These are phyloP conservation scores for Drosophila malerkotliana DNA, from an alignment of 1,140 invertebrate genomes.

Conservation along the genomic window DNA sequence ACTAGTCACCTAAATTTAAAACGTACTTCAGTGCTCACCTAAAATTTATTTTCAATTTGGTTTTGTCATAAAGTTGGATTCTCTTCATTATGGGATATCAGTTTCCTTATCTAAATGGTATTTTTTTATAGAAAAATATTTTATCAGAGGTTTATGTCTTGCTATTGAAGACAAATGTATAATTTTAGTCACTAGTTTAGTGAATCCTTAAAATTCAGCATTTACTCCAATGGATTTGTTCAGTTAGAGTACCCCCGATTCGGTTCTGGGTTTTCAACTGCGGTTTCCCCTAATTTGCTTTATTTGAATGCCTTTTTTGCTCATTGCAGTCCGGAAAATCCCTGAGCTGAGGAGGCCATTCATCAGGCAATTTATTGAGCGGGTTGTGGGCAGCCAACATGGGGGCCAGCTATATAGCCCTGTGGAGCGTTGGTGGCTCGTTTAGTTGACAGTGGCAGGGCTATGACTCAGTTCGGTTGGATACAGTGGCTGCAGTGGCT, in stretches of 20 bases:
- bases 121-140: too few species aligned
- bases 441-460: constrained; percentile 55
- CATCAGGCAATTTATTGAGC: constrained; percentile 48
- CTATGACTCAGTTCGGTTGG: constrained; percentile 51
- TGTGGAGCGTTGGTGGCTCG: constrained; percentile 15
- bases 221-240: neutral
- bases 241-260: constrained; percentile 5
- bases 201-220: too few species aligned
- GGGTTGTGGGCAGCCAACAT: constrained; percentile 17
- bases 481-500: constrained; percentile 36
- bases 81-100: neutral
- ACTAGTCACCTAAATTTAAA: constrained; percentile 18
- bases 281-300: constrained; percentile 9
- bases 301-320: constrained; percentile 32
- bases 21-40: constrained; percentile 30
- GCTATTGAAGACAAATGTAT: too few species aligned
- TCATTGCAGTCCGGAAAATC: constrained; percentile 59
- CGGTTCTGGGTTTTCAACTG: neutral
- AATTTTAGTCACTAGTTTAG: too few species aligned
- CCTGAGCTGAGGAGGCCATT: constrained; percentile 62
- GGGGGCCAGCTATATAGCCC: constrained; percentile 56
- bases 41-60: neutral
- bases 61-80: neutral
- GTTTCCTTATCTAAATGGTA: neutral
- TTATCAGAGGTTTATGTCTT: too few species aligned